Conservation (phyloP, 2,888 invertebrate genomes). For the Steinernema hermaphroditum region DNA sequence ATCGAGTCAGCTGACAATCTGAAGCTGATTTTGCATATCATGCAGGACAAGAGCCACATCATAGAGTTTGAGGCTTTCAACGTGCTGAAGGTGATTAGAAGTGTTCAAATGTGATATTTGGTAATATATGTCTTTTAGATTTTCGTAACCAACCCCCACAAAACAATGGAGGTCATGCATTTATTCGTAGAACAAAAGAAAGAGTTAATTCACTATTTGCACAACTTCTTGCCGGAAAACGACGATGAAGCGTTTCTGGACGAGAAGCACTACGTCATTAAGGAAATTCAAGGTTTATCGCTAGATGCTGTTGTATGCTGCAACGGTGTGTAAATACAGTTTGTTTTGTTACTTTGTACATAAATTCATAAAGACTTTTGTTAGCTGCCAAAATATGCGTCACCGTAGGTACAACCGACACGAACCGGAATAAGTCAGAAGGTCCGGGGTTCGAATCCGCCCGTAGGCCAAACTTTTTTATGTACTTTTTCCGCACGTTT, state of each 20-base stretch:
- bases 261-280: conserved; percentile 8
- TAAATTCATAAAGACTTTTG: too few relatives aligned
- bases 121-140: background rate
- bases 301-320: conserved; percentile 9
- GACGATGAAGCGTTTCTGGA: conserved; percentile 25
- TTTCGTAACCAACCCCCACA: conserved; percentile 19
- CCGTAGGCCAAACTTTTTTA: too few relatives aligned
- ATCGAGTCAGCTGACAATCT: conserved; percentile 14
- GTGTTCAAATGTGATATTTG: background rate
- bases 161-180: conserved; percentile 17
- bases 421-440: too few relatives aligned
- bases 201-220: background rate
- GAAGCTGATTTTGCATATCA: background rate
- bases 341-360: too few relatives aligned
- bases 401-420: too few relatives aligned
- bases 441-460: too few relatives aligned
- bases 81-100: conserved; percentile 6
- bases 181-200: background rate
- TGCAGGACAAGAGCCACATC: conserved; percentile 9
- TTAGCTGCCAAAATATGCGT: too few relatives aligned
- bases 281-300: conserved; percentile 1
- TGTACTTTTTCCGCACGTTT: too few relatives aligned
- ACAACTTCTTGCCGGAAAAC: conserved; percentile 4
- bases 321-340: background rate
- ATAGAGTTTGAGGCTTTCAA: conserved; percentile 15